Evolutionary conservation across 1,140 invertebrate genomes (phyloP), one percentile per base, ranked within the genome.

Genomic region (Apis laboriosa): DNA sequence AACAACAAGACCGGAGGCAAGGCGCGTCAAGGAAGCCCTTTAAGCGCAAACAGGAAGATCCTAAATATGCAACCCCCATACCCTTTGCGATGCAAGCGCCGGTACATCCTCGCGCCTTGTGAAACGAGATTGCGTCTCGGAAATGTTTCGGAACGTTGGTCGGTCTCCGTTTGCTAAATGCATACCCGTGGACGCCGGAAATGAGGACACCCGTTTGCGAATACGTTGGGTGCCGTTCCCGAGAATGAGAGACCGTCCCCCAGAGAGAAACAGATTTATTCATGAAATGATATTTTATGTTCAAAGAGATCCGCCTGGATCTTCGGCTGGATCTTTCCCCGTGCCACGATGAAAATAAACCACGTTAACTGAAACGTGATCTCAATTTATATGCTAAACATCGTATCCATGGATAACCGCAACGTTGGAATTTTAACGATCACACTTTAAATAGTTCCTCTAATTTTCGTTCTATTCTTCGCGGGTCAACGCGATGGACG

Each of bases 11-110:
- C 76, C 74, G 72, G 56, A 61, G 74, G 49, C 63, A 43, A 81
- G 71, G 70, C 72, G 86, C 67, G 70, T 51, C 58, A 64, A 63
- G 70, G 85, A 77, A 79, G 61, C 60, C 56, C 64, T 53, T 67
- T 79, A 72, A 76, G 86, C 63, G 72, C 79, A 88, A 88, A 85
- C 86, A 88, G 77, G 83, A 85, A 72, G 74, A 74, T 85, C 73
- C 72, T 87, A 87, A 87, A 83, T 70, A 87, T 76, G 78, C 81
- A 87, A 19, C 72, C 60, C 76, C 86, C 86, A 67, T 86, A 79
- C 72, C 74, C 55, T 66, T 70, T 63, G 61, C 61, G 43, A 60
- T 43, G 21, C 28, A 24, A 73, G 13, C 12, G 49, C 12, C 72
- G 49, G 58, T 51, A 73, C 74, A 80, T 66, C 58, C 74, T 63